Conservation (phyloP, 2,113 vertebrate genomes). For the Strigops habroptila region DNA sequence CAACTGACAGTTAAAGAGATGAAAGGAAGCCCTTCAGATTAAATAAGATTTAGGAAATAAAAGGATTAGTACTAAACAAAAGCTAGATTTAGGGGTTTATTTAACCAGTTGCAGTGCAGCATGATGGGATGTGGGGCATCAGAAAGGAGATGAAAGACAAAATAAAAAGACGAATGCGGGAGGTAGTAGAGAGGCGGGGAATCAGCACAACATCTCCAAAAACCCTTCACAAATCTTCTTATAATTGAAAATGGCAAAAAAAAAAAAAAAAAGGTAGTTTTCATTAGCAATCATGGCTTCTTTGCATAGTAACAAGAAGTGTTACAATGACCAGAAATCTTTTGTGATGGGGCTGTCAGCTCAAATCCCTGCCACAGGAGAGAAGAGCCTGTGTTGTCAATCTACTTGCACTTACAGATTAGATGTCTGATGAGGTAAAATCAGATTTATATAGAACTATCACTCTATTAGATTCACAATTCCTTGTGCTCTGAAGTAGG, state of each 20-base stretch:
- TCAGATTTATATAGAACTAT: neutral
- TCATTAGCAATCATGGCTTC: constrained; percentile 40
- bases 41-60: constrained; percentile 81
- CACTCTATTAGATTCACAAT: neutral
- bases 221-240: constrained; percentile 71
- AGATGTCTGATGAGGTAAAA: neutral
- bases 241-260: constrained; percentile 70
- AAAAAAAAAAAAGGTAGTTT: neutral
- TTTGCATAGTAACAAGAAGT: constrained; percentile 56
- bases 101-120: constrained; percentile 71
- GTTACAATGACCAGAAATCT: constrained; percentile 41
- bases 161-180: constrained; percentile 43
- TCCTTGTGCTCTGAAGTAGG: neutral
- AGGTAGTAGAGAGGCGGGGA: constrained; percentile 39
- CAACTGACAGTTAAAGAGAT: constrained; percentile 71
- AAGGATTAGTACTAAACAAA: constrained; percentile 80
- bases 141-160: constrained; percentile 71
- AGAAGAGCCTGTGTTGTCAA: neutral
- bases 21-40: constrained; percentile 74
- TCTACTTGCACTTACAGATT: neutral
- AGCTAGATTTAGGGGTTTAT: constrained; percentile 78
- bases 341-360: neutral
- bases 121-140: constrained; percentile 66
- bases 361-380: neutral
- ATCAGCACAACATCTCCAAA: constrained; percentile 34